Evolutionary conservation across 2,113 vertebrate species (phyloP).

Genomic region (Cygnus atratus): DNA sequence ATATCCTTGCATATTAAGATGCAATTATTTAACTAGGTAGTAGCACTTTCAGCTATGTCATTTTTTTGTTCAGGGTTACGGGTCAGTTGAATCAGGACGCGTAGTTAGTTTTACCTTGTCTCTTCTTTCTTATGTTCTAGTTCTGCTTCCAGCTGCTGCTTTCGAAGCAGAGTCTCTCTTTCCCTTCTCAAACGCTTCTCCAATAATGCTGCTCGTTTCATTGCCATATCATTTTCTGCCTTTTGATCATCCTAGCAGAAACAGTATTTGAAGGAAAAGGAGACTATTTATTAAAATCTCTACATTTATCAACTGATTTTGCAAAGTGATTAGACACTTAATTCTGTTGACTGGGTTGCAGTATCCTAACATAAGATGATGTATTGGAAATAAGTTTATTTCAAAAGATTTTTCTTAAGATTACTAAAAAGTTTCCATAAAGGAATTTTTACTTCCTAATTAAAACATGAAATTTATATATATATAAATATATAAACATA

Average conservation of each 20-base stretch:
- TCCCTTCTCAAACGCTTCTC: constrained; percentile 94
- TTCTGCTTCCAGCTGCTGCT: constrained; percentile 91
- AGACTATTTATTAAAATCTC: not conserved
- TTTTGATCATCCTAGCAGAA: constrained; percentile 89
- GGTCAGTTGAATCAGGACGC: not conserved
- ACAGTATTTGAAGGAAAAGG: constrained; percentile 26
- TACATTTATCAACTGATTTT: not conserved
- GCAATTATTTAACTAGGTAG: not conserved
- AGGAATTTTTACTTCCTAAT: not conserved
- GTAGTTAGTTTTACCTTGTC: constrained; percentile 81
- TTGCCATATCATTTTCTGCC: constrained; percentile 92
- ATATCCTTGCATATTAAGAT: not conserved
- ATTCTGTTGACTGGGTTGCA: not conserved
- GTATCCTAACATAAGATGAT: not conserved
- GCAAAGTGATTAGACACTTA: not conserved
- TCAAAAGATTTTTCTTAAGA: not conserved
- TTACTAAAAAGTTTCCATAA: not conserved
- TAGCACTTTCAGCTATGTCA: not conserved
- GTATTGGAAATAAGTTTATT: not conserved
- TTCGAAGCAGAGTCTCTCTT: constrained; percentile 90
- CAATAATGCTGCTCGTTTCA: constrained; percentile 92
- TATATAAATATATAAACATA: too few relatives aligned
- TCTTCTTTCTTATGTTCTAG: constrained; percentile 94
- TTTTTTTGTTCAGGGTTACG: not conserved
- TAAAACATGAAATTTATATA: not conserved